phyloP scores from a whole-genome alignment of 2,113 vertebrate species.

The Cottus gobio region DNA sequence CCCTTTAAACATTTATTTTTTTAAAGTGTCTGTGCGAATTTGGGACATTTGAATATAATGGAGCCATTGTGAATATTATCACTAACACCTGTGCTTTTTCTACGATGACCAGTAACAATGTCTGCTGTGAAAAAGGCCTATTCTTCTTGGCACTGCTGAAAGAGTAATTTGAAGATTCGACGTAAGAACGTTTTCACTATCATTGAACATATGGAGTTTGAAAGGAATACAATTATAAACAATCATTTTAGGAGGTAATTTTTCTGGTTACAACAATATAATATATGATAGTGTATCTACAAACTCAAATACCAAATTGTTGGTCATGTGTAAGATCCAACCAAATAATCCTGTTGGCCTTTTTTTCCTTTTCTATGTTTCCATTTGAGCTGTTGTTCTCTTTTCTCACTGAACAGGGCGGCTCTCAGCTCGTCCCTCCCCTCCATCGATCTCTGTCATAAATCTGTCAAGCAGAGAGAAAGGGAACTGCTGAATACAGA shows the following conservation, averaged over 20 bases:
- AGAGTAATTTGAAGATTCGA: neutral
- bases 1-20: neutral
- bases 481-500: conserved; percentile 81
- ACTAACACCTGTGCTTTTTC: neutral
- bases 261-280: neutral
- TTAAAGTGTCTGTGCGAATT: neutral
- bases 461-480: conserved; percentile 79
- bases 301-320: conserved; percentile 30
- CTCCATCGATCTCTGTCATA: conserved; percentile 85
- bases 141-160: neutral
- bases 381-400: conserved; percentile 59
- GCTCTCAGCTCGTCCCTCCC: conserved; percentile 68
- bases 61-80: neutral
- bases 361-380: conserved; percentile 13
- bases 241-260: neutral
- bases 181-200: neutral
- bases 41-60: neutral
- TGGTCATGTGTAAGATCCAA: conserved; percentile 19
- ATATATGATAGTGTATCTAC: neutral
- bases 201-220: neutral
- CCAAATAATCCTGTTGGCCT: conserved; percentile 35
- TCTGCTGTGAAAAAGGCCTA: neutral
- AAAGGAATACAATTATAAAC: neutral
- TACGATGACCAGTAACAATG: neutral
- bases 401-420: conserved; percentile 63